Percentiles rank a stretch among this genome's conserved stretches.
Evolutionary conservation across 2,113 vertebrate genomes (phyloP).

Genomic region (Cyphomyrus discorhynchus): DNA sequence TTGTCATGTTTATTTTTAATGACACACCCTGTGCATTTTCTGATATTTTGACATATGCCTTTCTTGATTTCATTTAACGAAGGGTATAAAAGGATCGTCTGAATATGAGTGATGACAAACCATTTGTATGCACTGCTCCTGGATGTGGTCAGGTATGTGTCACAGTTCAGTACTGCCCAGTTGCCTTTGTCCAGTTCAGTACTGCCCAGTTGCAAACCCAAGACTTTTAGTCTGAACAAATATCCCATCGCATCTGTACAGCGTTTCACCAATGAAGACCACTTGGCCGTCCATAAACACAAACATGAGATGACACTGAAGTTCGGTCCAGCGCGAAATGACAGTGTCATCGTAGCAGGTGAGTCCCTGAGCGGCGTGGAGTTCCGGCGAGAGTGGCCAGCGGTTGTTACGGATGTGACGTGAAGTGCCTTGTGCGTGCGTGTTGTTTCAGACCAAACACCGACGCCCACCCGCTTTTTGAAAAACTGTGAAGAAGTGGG

Average conservation of each 20-base stretch:
- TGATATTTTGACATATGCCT: background rate
- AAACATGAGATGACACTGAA: constrained; percentile 99
- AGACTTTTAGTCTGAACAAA: background rate
- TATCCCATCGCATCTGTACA: constrained; percentile 43
- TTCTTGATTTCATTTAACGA: constrained; percentile 8
- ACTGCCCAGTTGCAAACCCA: background rate
- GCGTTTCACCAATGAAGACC: constrained; percentile 99
- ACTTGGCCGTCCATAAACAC: constrained; percentile 99
- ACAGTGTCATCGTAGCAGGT: constrained; percentile 97
- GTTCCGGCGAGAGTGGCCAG: no score
- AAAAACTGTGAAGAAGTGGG: constrained; percentile 99
- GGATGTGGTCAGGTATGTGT: constrained; percentile 90
- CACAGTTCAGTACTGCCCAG: background rate
- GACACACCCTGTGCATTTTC: background rate
- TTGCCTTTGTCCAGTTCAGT: background rate
- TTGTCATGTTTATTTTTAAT: background rate
- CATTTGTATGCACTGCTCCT: constrained; percentile 97
- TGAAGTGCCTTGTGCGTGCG: constrained; percentile 11
- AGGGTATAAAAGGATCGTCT: constrained; percentile 81
- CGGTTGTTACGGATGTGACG: background rate
- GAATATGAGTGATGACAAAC: constrained; percentile 99
- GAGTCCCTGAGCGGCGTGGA: constrained; percentile 37
- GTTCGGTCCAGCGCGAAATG: constrained; percentile 97
- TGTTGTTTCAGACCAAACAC: constrained; percentile 87
- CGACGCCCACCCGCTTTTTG: constrained; percentile 93